Evolutionary conservation across 2,797 vertebrate genomes (phyloP).

Genomic region (Rhinatrema bivittatum): DNA sequence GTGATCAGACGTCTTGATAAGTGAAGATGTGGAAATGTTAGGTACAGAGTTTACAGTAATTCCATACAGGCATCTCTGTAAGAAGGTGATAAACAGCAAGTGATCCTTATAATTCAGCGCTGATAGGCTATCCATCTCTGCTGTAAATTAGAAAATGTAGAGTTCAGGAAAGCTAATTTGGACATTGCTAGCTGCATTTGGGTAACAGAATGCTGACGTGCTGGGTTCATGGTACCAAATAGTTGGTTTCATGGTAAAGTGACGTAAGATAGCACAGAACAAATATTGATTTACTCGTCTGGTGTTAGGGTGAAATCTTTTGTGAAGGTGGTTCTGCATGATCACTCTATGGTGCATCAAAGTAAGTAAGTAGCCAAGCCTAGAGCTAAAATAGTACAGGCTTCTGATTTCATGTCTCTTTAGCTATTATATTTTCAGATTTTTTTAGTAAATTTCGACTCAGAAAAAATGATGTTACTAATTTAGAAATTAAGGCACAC

Average conservation of each 20-base stretch:
- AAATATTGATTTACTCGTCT: slow-evolving; percentile 2
- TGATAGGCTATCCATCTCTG: slow-evolving; percentile 60
- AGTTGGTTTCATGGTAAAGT: slow-evolving; percentile 17
- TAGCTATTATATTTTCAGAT: too few species aligned
- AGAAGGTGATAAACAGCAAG: slow-evolving; percentile 58
- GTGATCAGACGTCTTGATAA: slow-evolving; percentile 21
- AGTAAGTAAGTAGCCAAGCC: too few species aligned
- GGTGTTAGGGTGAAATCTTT: neutral
- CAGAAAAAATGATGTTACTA: too few species aligned
- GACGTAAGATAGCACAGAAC: slow-evolving; percentile 9
- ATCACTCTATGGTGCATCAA: too few species aligned
- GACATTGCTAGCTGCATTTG: slow-evolving; percentile 33
- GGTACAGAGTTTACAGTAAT: slow-evolving; percentile 40
- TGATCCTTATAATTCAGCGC: slow-evolving; percentile 61
- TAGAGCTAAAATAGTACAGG: too few species aligned
- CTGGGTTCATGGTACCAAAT: slow-evolving; percentile 11
- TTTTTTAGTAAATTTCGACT: too few species aligned
- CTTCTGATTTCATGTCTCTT: too few species aligned
- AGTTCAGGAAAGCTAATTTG: slow-evolving; percentile 47
- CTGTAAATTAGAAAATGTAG: slow-evolving; percentile 54
- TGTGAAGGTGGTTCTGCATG: slow-evolving; percentile 5
- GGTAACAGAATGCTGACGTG: slow-evolving; percentile 20
- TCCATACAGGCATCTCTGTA: slow-evolving; percentile 44
- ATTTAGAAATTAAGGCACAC: too few species aligned
- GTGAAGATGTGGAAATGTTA: slow-evolving; percentile 20